phyloP scores from a whole-genome alignment of 2,888 invertebrate genomes.

The Andrena marginata region DNA sequence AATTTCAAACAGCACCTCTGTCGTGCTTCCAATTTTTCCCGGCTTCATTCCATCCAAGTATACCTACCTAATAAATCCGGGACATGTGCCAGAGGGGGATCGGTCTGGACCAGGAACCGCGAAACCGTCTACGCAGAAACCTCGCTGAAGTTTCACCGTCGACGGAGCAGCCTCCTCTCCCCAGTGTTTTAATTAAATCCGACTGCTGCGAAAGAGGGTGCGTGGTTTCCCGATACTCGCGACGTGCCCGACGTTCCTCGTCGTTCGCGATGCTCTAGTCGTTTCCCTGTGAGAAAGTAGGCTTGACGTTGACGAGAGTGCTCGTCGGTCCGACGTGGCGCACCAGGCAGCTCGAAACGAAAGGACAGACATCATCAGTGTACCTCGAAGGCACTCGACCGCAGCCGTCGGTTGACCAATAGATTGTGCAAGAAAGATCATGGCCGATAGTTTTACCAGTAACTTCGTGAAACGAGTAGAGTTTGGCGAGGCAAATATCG shows the following conservation, averaged over 20 bases:
- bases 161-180: conserved; percentile 2
- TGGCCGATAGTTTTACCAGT: background rate
- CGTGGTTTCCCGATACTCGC: conserved; percentile 31
- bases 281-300: conserved; percentile 3
- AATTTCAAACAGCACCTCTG: conserved; percentile 5
- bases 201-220: conserved; percentile 12
- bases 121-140: background rate
- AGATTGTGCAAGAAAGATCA: conserved; percentile 25
- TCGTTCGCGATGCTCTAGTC: conserved; percentile 37
- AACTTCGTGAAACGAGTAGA: background rate
- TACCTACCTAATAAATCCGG: background rate
- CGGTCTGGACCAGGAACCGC: background rate
- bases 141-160: background rate
- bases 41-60: background rate
- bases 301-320: conserved; percentile 19
- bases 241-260: conserved; percentile 45
- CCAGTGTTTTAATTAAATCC: conserved; percentile 66
- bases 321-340: conserved; percentile 34
- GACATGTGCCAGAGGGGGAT: conserved; percentile 6
- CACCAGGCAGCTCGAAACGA: conserved; percentile 15
- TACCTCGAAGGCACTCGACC: conserved; percentile 8
- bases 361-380: conserved; percentile 45
- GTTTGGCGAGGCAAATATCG: background rate
- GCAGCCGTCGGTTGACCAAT: conserved; percentile 22
- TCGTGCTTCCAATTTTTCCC: conserved; percentile 15